Conservation (phyloP, 2,113 vertebrate species). For the Brachyistius frenatus region DNA sequence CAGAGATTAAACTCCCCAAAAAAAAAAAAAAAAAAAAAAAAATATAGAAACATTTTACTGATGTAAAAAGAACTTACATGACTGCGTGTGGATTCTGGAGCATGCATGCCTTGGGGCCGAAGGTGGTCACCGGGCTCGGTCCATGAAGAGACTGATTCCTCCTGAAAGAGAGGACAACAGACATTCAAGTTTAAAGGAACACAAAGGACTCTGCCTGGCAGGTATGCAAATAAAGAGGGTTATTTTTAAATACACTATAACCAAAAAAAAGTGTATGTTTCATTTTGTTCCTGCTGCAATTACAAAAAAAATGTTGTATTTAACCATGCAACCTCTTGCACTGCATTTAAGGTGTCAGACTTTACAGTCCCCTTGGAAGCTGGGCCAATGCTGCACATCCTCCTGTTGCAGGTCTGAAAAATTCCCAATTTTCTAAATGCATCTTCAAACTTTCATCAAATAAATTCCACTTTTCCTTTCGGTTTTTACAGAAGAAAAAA, state of each 20-base stretch:
- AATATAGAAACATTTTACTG: slow-evolving; percentile 77
- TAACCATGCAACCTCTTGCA: neutral
- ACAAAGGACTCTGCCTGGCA: neutral
- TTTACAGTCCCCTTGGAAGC: neutral
- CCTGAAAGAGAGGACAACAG: slow-evolving; percentile 76
- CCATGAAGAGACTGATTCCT: slow-evolving; percentile 95
- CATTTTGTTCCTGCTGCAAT: neutral
- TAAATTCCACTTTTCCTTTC: slow-evolving; percentile 11
- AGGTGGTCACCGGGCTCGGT: slow-evolving; percentile 97
- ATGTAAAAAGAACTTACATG: slow-evolving; percentile 85
- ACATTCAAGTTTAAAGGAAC: neutral
- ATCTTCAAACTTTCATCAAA: neutral
- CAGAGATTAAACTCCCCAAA: neutral
- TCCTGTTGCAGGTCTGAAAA: neutral
- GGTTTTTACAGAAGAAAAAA: neutral
- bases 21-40: neutral
- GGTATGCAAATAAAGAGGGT: neutral
- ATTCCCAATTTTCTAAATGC: neutral
- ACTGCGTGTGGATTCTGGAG: slow-evolving; percentile 95
- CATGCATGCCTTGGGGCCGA: slow-evolving; percentile 98
- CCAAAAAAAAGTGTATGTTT: neutral
- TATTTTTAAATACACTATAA: slow-evolving; percentile 3
- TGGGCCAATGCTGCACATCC: neutral
- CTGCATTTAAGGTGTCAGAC: neutral
- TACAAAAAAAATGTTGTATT: neutral